These are phyloP conservation scores for Phataginus tricuspis DNA, from an alignment of 2,797 vertebrate species.

Conservation along the genomic window DNA sequence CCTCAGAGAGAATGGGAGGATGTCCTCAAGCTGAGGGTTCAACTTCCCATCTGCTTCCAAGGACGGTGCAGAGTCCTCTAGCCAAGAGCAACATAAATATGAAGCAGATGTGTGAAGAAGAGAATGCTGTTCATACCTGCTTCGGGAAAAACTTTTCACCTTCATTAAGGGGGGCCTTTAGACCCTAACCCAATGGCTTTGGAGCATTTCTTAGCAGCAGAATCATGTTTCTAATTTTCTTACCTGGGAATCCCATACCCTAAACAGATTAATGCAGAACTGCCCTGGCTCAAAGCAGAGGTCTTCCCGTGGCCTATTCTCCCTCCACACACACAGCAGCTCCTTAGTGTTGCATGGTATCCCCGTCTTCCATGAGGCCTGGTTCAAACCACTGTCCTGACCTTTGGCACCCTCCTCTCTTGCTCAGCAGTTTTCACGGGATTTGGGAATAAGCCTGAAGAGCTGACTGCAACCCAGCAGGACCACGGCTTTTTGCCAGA, in stretches of 20 bases:
- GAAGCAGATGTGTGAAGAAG: neutral
- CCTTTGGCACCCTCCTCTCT: neutral
- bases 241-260: neutral
- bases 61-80: neutral
- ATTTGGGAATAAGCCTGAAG: neutral
- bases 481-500: neutral
- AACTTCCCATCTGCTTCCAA: neutral
- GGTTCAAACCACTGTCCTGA: neutral
- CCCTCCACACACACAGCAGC: neutral
- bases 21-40: neutral
- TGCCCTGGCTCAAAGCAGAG: neutral
- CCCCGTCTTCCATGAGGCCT: neutral
- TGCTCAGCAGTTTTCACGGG: neutral
- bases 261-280: neutral
- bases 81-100: neutral
- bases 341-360: neutral
- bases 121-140: neutral
- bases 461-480: neutral
- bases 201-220: neutral
- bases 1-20: neutral
- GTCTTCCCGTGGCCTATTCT: neutral
- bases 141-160: neutral
- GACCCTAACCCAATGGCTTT: neutral
- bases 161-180: neutral
- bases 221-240: neutral